Percentiles rank a stretch among this genome's conserved stretches.
These are phyloP conservation scores for Drosophila anomalata DNA, from an alignment of 2,888 invertebrate genomes.

Conservation along the genomic window DNA sequence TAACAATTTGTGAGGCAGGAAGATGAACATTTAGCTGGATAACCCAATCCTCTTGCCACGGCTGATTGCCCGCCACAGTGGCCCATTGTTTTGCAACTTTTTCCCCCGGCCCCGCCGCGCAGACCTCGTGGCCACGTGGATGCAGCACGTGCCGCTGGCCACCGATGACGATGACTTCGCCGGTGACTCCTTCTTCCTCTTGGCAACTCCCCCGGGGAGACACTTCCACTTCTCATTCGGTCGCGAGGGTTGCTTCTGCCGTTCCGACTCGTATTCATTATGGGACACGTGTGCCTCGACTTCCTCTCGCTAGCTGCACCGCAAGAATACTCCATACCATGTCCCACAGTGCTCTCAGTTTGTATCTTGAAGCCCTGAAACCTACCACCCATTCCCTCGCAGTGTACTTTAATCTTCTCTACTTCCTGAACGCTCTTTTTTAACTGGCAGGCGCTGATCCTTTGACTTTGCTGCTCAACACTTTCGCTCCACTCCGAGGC, in stretches of 20 bases:
- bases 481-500: conserved; percentile 56
- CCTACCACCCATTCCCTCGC: no score
- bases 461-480: conserved; percentile 81
- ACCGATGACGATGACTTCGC: conserved; percentile 59
- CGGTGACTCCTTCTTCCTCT: conserved; percentile 36
- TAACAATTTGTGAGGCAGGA: conserved; percentile 80
- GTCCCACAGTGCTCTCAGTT: no score
- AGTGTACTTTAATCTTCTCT: neutral
- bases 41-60: conserved; percentile 49
- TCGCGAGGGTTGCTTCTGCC: conserved; percentile 10
- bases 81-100: conserved; percentile 69
- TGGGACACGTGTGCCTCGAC: conserved; percentile 60
- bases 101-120: conserved; percentile 29
- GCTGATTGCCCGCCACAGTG: conserved; percentile 66
- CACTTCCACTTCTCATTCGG: conserved; percentile 34
- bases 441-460: conserved; percentile 79
- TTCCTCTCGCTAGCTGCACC: conserved; percentile 28
- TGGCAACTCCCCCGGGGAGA: conserved; percentile 62
- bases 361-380: no score
- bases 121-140: conserved; percentile 77
- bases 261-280: conserved; percentile 70
- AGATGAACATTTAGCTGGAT: conserved; percentile 62
- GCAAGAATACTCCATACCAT: conserved; percentile 1
- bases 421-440: conserved; percentile 20
- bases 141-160: conserved; percentile 54